Evolutionary conservation across 2,888 invertebrate species (phyloP).

Genomic region (Drosophila paranaensis): DNA sequence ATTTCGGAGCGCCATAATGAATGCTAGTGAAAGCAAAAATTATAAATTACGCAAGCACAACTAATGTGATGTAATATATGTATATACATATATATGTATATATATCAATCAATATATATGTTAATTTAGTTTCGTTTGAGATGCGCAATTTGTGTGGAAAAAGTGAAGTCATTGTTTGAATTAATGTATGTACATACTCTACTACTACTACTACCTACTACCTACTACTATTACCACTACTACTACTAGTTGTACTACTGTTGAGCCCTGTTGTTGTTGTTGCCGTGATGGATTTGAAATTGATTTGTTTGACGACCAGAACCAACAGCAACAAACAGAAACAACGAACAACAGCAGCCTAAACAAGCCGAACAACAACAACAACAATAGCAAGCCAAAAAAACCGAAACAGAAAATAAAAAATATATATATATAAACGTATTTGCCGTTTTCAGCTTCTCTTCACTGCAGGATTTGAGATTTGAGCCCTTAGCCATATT

Average conservation of each 20-base stretch:
- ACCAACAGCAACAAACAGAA: conserved; percentile 63
- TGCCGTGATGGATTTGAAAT: conserved; percentile 50
- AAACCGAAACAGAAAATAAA: conserved; percentile 44
- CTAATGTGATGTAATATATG: conserved; percentile 29
- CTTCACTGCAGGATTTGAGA: conserved; percentile 82
- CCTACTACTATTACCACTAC: conserved; percentile 25
- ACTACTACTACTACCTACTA: conserved; percentile 33
- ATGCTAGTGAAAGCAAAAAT: conserved; percentile 33
- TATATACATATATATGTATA: conserved; percentile 2
- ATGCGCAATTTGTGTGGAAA: conserved; percentile 84
- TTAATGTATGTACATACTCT: conserved; percentile 49
- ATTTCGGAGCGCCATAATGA: conserved; percentile 44
- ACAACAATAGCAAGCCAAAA: conserved; percentile 37
- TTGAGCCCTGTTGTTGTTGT: conserved; percentile 74
- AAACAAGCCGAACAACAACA: conserved; percentile 33
- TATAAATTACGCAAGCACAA: conserved; percentile 44
- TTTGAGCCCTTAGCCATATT: conserved; percentile 70
- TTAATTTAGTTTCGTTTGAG: conserved; percentile 51
- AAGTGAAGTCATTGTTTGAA: conserved; percentile 66
- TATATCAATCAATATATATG: too few species aligned
- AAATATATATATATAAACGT: conserved; percentile 70
- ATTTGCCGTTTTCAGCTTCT: conserved; percentile 84
- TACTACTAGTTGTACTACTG: conserved; percentile 33
- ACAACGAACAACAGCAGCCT: conserved; percentile 56
- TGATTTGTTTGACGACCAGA: conserved; percentile 29